Conservation (phyloP, 2,113 vertebrate species). For the Anoplopoma fimbria region DNA sequence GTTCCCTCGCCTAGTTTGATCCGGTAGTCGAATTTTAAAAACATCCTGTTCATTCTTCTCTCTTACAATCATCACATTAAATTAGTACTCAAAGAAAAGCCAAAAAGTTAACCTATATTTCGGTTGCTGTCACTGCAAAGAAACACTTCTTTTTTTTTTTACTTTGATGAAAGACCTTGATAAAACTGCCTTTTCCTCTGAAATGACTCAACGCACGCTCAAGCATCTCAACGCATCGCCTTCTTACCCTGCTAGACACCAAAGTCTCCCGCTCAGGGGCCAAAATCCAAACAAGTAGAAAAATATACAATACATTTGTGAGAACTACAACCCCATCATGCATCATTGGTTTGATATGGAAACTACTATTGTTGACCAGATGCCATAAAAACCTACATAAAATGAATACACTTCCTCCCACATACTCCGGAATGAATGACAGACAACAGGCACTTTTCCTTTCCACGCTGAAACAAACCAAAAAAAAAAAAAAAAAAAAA, state of each 20-base stretch:
- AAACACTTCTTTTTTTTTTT: slow-evolving; percentile 61
- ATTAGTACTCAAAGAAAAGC: slow-evolving; percentile 61
- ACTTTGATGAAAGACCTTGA: slow-evolving; percentile 85
- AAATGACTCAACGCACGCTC: slow-evolving; percentile 65
- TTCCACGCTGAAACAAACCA: slow-evolving; percentile 61
- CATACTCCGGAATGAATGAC: slow-evolving; percentile 74
- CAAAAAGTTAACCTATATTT: slow-evolving; percentile 48
- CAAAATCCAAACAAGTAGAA: slow-evolving; percentile 76
- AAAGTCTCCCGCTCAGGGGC: slow-evolving; percentile 46
- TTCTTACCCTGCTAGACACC: slow-evolving; percentile 51
- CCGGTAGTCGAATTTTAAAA: slow-evolving; percentile 8
- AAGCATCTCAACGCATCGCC: slow-evolving; percentile 46
- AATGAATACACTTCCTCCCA: slow-evolving; percentile 40
- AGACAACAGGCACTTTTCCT: slow-evolving; percentile 84
- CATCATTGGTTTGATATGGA: slow-evolving; percentile 55
- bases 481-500: slow-evolving; percentile 50
- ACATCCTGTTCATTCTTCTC: slow-evolving; percentile 16
- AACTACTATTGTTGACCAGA: slow-evolving; percentile 63
- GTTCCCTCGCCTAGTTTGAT: slow-evolving; percentile 30
- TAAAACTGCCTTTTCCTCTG: slow-evolving; percentile 67
- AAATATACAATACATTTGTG: slow-evolving; percentile 79
- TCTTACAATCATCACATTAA: slow-evolving; percentile 42
- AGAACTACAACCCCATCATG: slow-evolving; percentile 66
- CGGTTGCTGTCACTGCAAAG: slow-evolving; percentile 54
- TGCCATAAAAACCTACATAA: slow-evolving; percentile 42